phyloP scores from a whole-genome alignment of 2,888 invertebrate genomes.

The Drosophila subquinaria region DNA sequence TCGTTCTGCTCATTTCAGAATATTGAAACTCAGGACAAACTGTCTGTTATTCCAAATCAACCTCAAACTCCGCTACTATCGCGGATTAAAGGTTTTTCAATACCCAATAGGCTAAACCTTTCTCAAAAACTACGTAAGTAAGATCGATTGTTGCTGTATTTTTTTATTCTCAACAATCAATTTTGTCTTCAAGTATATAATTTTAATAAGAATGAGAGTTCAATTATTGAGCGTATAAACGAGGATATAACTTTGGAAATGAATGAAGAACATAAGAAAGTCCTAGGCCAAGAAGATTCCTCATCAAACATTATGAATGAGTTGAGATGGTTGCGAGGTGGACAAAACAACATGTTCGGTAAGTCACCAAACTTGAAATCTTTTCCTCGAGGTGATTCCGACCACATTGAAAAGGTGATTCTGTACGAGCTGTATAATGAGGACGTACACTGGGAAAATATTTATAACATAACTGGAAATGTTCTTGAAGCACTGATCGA shows the following conservation, averaged over 20 bases:
- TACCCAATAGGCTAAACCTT: not conserved
- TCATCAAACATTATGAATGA: not conserved
- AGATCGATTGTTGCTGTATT: too few species aligned
- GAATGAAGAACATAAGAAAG: not conserved
- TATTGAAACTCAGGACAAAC: not conserved
- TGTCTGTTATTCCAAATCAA: too few species aligned
- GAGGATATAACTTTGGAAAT: conserved; percentile 4
- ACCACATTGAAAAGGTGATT: conserved; percentile 12
- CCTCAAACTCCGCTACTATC: not conserved
- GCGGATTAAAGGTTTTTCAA: not conserved
- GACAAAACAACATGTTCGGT: not conserved
- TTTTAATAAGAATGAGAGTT: not conserved
- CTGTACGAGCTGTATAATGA: conserved; percentile 3
- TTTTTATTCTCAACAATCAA: not conserved
- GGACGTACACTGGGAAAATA: conserved; percentile 7
- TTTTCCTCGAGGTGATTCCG: not conserved
- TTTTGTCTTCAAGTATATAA: not conserved
- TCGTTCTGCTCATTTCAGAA: not conserved
- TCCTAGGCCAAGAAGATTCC: not conserved
- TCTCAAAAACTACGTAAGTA: not conserved
- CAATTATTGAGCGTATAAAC: not conserved
- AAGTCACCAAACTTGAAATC: not conserved
- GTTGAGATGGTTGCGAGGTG: not conserved
- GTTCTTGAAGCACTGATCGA: conserved; percentile 7
- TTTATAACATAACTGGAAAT: not conserved